phyloP scores from a whole-genome alignment of 2,888 invertebrate species.

The Mesodorylaimus sp. region DNA sequence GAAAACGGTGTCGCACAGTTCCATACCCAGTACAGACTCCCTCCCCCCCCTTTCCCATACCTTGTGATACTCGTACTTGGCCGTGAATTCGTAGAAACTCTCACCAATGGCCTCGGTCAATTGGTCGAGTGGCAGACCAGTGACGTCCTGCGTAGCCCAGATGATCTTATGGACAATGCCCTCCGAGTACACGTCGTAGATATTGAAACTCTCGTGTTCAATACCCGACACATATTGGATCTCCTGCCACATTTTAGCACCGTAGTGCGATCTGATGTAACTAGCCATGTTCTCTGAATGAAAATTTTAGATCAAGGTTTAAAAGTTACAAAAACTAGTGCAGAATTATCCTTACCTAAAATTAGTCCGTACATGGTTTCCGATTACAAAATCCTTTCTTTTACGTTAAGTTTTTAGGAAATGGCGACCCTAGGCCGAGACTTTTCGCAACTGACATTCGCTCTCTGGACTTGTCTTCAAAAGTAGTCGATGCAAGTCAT shows the following conservation, averaged over 20 bases:
- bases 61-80: conserved; percentile 22
- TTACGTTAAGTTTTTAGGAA: too few relatives aligned
- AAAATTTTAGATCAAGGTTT: background rate
- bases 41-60: conserved; percentile 8
- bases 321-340: background rate
- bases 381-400: too few relatives aligned
- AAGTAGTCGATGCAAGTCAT: too few relatives aligned
- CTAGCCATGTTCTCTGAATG: conserved; percentile 71
- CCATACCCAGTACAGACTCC: background rate
- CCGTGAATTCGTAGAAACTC: conserved; percentile 18
- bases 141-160: conserved; percentile 22
- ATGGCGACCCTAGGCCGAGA: too few relatives aligned
- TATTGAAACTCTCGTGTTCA: conserved; percentile 12
- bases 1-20: background rate
- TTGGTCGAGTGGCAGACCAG: conserved; percentile 15
- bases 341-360: too few relatives aligned
- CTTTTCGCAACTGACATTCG: too few relatives aligned
- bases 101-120: conserved; percentile 15
- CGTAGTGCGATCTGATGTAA: conserved; percentile 75
- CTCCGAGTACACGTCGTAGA: conserved; percentile 18
- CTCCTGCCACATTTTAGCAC: conserved; percentile 62
- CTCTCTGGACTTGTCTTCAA: too few relatives aligned
- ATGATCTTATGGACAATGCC: conserved; percentile 18
- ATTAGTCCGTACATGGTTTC: too few relatives aligned
- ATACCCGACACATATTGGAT: conserved; percentile 20